Base-by-base conservation (phyloP, 2,113 vertebrate species). In the Larimichthys polyactis region DNA sequence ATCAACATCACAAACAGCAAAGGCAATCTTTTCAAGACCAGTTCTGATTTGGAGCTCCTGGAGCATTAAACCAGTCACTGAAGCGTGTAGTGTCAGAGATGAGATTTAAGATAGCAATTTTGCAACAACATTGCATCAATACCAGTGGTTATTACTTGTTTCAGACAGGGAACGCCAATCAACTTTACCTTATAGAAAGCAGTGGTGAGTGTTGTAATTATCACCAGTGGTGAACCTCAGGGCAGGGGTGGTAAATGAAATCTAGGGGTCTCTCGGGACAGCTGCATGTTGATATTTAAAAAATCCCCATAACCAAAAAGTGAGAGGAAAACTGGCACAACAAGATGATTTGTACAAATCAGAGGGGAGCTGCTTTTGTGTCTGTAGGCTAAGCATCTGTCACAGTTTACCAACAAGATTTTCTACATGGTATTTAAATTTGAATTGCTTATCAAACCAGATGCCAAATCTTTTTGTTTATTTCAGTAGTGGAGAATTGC, bases 91-190 rank as follows among this genome's bases (percentile, higher is more conserved):
- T 11, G 46, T 49, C 24, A 74, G 27, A 71, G 63, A 87, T 84
- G 67, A 82, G 75, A 86, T 77, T 70, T 51, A 75, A 88, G 60
- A 60, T 70, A 14, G 51, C 51, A 83, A 66, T 81, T 78, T 68
- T 85, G 71, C 73, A 80, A 66, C 70, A 64, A 10, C 9, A 5
- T 51, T 65, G 59, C 46, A 66, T 58, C 78, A 54, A 40, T 36
- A 55, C 43, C n/a, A 52, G 20, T 51, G 54, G 71, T 75, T 82
- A 76, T 89, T 73, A 83, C 43, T 71, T 73, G 32, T 49, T 29
- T 82, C 75, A 62, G 78, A 78, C n/a, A 36, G 51, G 43, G 19
- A 54, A 51, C 55, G 17, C 43, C n/a, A 27, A 44, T 49, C 71
- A 84, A 19, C 49, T 55, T 60, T 75, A 71, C 43, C 0, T 11